Evolutionary conservation across 2,797 vertebrate species (phyloP).

Genomic region (Myotis daubentonii): DNA sequence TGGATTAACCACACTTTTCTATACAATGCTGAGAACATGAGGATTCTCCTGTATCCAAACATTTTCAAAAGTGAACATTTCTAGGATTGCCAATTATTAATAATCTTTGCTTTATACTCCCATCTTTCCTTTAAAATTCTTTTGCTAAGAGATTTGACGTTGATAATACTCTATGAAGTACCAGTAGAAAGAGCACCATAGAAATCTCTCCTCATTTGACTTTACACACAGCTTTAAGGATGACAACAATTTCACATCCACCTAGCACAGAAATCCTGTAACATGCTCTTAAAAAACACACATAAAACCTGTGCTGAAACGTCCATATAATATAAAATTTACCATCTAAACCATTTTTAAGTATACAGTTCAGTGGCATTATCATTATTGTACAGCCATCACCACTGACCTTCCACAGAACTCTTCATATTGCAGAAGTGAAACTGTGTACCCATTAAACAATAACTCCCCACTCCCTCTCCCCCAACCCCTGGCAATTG

Average conservation of each 20-base stretch:
- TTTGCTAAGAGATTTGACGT: background rate
- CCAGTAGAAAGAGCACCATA: background rate
- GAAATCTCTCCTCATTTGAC: background rate
- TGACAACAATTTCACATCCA: background rate
- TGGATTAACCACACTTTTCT: slow-evolving; percentile 77
- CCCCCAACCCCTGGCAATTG: background rate
- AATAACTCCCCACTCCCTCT: background rate
- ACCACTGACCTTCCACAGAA: background rate
- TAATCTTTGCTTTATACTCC: background rate
- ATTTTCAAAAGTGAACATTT: slow-evolving; percentile 48
- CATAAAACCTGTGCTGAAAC: background rate
- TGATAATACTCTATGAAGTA: background rate
- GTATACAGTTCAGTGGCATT: background rate
- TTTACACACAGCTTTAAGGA: background rate
- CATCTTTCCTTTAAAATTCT: background rate
- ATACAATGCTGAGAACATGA: slow-evolving; percentile 72
- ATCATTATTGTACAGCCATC: background rate
- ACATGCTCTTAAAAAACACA: background rate
- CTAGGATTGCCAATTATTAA: background rate
- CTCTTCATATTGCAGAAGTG: background rate
- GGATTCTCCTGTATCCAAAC: slow-evolving; percentile 3
- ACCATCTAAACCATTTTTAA: background rate
- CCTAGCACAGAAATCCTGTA: background rate
- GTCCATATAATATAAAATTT: background rate
- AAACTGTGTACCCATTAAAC: background rate